Conservation (phyloP, 1,140 invertebrate species). For the Orius insidiosus region DNA sequence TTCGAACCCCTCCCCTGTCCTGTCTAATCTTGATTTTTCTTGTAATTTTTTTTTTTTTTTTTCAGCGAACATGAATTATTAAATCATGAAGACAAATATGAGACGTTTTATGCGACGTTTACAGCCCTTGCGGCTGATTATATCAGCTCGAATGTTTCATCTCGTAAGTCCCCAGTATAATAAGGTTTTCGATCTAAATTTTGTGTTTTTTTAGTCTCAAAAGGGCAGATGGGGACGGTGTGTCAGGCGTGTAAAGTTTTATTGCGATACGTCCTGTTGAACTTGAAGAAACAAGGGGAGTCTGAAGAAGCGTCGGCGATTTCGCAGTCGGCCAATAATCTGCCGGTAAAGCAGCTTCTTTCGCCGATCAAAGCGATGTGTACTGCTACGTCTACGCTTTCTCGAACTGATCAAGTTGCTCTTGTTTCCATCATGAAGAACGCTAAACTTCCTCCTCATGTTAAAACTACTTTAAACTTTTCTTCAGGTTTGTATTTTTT, state of each 20-base stretch:
- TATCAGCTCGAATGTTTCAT: constrained; percentile 31
- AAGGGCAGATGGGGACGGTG: constrained; percentile 36
- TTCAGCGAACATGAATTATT: constrained; percentile 55
- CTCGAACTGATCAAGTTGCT: constrained; percentile 37
- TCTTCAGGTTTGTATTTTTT: background rate
- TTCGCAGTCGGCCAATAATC: constrained; percentile 10
- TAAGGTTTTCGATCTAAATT: constrained; percentile 9
- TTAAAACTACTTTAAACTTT: constrained; percentile 29
- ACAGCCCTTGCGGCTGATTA: constrained; percentile 56
- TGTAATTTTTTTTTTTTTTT: too few relatives aligned
- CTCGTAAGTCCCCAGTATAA: constrained; percentile 16
- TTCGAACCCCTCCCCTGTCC: constrained; percentile 3
- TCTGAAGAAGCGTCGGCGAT: constrained; percentile 8
- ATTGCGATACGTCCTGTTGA: constrained; percentile 34
- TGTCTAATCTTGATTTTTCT: too few relatives aligned
- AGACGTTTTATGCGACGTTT: constrained; percentile 59
- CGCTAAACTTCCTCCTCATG: constrained; percentile 39
- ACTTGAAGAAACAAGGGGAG: constrained; percentile 27
- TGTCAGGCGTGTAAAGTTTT: constrained; percentile 38
- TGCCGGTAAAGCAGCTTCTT: constrained; percentile 35
- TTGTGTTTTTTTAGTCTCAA: constrained; percentile 38
- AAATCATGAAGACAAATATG: constrained; percentile 52
- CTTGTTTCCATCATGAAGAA: constrained; percentile 47
- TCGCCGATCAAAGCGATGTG: constrained; percentile 41
- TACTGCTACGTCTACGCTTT: constrained; percentile 35